Evolutionary conservation across 2,888 invertebrate species (phyloP), one percentile per base, ranked within the genome.

Genomic region (Entomobrya multifasciata): DNA sequence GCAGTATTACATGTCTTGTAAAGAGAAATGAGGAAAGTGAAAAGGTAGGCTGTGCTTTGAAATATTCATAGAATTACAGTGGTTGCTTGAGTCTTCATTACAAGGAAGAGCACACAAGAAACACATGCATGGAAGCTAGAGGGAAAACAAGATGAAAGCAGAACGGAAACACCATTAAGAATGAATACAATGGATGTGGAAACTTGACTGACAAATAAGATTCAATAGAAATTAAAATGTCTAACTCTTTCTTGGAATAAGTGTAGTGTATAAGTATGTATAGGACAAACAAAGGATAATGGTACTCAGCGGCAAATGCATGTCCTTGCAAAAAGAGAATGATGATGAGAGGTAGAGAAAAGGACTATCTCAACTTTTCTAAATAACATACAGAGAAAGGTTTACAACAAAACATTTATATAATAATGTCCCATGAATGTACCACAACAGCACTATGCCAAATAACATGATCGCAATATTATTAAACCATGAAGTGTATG

Each of bases 151-250:
- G 67, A 27, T 70, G 72, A 82, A 82, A 67, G 72, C 44, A 27
- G 27, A 62, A 17, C 41, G 80, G 70, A 70, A 70, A 70, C 25
- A 70, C 30, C 57, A 81, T 70, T 52, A 79, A 57, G 57, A 81
- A 81, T 70, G 55, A 81, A 70, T 70, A 70, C 44, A 36, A 57
- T 55, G 25, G 78, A 47, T 17, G 41, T 22, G 52, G 67, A 20
- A 67, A 79, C 30, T 81, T 81, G 44, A 81, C 80, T 70, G 78
- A 60, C 60, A 78, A 62, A 44, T 44, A 60, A 78, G 27, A 78
- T 78, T 62, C 62, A 62, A 78, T 78, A 57, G 25, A 62, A 77
- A 60, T 44, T 62, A 78, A 57, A 60, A 62, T 78, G 55, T 36
- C 10, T 57, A 41, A 41, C 17, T 20, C 11, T 36, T 67, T 1